These are phyloP conservation scores for Heliornis fulica DNA, from an alignment of 2,113 vertebrate genomes.

Conservation along the genomic window DNA sequence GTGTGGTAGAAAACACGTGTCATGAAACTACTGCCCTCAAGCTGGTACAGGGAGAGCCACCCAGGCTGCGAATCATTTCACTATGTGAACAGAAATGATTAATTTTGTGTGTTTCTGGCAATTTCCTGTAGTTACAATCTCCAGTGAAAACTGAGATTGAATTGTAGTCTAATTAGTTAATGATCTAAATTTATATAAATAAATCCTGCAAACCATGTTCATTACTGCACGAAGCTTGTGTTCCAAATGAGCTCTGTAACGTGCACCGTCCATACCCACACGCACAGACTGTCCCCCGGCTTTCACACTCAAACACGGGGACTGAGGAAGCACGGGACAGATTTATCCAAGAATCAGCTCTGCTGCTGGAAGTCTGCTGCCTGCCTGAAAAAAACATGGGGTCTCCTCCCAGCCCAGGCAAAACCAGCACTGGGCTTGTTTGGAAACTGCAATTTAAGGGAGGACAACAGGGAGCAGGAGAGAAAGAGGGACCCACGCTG, in stretches of 20 bases:
- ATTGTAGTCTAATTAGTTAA: background rate
- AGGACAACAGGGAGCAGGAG: background rate
- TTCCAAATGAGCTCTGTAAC: background rate
- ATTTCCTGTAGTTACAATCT: background rate
- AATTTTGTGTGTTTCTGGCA: background rate
- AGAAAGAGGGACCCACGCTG: fast-evolving
- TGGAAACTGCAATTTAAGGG: background rate
- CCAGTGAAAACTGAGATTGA: background rate
- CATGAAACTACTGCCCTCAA: background rate
- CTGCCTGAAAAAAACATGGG: background rate
- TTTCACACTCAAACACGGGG: background rate
- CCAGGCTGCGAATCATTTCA: background rate
- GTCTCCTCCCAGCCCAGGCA: background rate
- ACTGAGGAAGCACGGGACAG: background rate
- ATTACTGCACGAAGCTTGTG: background rate
- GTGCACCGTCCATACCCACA: background rate
- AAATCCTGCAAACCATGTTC: background rate
- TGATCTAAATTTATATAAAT: background rate
- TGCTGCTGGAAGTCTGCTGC: background rate
- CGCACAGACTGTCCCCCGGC: background rate
- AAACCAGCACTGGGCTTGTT: background rate
- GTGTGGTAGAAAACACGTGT: background rate
- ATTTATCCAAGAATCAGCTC: background rate
- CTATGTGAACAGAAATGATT: background rate
- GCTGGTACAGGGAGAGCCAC: background rate